Base-by-base conservation (phyloP, 2,888 invertebrate genomes). In the Aphodius sticticus region DNA sequence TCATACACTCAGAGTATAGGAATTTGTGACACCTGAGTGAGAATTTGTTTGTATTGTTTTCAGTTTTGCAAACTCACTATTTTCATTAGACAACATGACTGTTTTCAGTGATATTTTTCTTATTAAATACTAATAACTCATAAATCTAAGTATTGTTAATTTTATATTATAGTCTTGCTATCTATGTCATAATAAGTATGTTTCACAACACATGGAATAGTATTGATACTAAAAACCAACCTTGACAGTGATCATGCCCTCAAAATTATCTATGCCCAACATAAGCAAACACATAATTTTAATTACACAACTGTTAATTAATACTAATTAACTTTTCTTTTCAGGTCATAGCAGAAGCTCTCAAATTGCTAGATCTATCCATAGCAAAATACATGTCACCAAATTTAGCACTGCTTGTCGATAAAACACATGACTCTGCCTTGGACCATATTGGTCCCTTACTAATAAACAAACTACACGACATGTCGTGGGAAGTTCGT, bases 381-480 rank as follows among this genome's bases (percentile, higher is more conserved):
- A 92, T 96, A 76, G 92, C 93, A 84, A 94, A 95, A 87, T 96
- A 95, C 85, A 91, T 95, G 85, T 93, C 94, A 0, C 95, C 96
- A 0, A 95, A 95, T 87, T 91, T 96, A 85, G 95, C 94, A 0
- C 87, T 96, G 36, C 89, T 96, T 6, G 90, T 95, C 81, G 94
- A 95, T 84, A 91, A 92, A 16, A 90, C 93, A 77, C 93, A 93
- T 2, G 92, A 93, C 0, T 87, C 88, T 35, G 90, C 92, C 0
- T 91, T 95, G 87, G 91, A 93, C 81, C 91, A 92, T 80, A 88
- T 96, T 7, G 95, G 94, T 0, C 91, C 92, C 12, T 92, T 95
- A 12, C 91, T 96, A 6, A 92, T 92, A 76, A 92, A 92, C 87
- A 93, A 95, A 86, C 89, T 95, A 86, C 93, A 95, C 83, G 95